phyloP scores from a whole-genome alignment of 2,113 vertebrate genomes.

The Nanorana parkeri region DNA sequence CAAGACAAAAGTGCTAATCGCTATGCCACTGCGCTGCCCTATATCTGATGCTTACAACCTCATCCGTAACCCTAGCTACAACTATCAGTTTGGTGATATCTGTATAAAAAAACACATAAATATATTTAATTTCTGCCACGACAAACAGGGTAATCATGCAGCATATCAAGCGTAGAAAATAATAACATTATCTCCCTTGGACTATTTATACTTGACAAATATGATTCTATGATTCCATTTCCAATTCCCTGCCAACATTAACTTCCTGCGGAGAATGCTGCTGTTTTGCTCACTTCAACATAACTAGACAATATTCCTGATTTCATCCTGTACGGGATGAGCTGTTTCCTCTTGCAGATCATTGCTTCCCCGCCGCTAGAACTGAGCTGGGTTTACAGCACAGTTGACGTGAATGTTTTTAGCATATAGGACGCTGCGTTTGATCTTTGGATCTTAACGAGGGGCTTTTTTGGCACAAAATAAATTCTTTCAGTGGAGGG shows the following conservation, averaged over 20 bases:
- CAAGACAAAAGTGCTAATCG: too few species aligned
- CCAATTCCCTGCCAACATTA: slow-evolving; percentile 10
- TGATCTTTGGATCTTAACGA: background rate
- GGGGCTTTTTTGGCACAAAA: slow-evolving; percentile 18
- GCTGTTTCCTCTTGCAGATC: slow-evolving; percentile 22
- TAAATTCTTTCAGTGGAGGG: slow-evolving; percentile 43
- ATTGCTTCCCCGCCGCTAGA: background rate
- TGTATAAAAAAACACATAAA: background rate
- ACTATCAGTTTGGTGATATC: too few species aligned
- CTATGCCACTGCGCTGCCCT: too few species aligned
- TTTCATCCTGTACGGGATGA: slow-evolving; percentile 7
- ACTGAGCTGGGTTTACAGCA: background rate
- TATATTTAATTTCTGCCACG: background rate
- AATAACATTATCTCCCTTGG: slow-evolving; percentile 15
- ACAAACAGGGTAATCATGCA: background rate
- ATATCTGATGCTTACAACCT: too few species aligned
- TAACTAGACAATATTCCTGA: slow-evolving; percentile 18
- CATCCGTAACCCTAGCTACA: too few species aligned
- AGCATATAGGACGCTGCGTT: background rate
- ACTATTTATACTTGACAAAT: background rate
- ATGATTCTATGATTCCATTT: slow-evolving; percentile 17
- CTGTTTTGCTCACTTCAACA: slow-evolving; percentile 1
- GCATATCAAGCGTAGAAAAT: slow-evolving; percentile 17
- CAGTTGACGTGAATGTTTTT: slow-evolving; percentile 27
- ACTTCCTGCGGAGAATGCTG: background rate